Evolutionary conservation across 2,797 vertebrate species (phyloP), one percentile per base, ranked within the genome.

Genomic region (Kryptopterus vitreolus): DNA sequence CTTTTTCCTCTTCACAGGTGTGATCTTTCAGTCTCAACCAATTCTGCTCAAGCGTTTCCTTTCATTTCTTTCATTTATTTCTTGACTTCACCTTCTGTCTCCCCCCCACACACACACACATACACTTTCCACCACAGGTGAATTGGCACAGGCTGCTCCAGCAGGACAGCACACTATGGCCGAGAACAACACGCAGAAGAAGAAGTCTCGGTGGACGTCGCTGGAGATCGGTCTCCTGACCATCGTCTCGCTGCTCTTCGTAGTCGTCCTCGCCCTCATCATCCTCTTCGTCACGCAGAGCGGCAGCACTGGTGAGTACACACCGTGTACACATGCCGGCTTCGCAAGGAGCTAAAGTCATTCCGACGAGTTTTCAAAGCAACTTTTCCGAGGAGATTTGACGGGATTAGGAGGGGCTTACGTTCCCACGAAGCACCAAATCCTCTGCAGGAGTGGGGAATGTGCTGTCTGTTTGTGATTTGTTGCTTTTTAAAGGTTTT

Each of bases 91-190:
- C 20, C 10, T 63, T 7, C 15, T 63, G 8, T 35, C 20, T 43
- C 6, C 24, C 43, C 50, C 4, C 16, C 11, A 59, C 38, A 4
- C 16, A 6, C 61, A 38, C 55, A 10, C 48, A 24, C 48, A n/a
- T n/a, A n/a, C n/a, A n/a, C 20, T 48, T 31, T 52, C 26, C 46
- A 11, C 33, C 26, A 53, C 89, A 98, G 96, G 94, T 91, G 86
- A 94, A 92, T 93, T 94, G 93, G 93, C 93, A 94, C 96, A 95
- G 95, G 92, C 87, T 92, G 91, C 84, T 90, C 93, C 94, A 71
- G 96, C 96, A 95, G 94, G 94, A 93, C 94, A 94, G 89, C 94
- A 94, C 91, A 96, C 91, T 87, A 97, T 98, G 93, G 96, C 95
- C 81, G 96, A 98, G 87, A 97, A 91, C 81, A 88, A 93, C 78